Evolutionary conservation across 2,797 vertebrate genomes (phyloP).

Genomic region (Thripadectes ignobilis): DNA sequence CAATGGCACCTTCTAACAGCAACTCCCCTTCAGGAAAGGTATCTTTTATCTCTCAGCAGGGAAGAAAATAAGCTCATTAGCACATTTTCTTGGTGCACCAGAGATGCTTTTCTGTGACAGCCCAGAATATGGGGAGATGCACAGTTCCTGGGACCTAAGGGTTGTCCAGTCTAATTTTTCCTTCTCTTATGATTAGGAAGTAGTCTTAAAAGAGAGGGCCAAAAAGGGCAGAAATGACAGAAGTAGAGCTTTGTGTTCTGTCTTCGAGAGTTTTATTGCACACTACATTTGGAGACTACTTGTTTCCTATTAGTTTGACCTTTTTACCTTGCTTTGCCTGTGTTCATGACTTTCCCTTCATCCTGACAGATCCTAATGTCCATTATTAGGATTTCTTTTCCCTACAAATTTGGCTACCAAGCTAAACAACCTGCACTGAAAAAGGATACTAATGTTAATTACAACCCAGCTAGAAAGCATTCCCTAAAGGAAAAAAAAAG

Average conservation of each 20-base stretch:
- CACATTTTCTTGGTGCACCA: constrained; percentile 49
- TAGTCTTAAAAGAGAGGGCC: not conserved
- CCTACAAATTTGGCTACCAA: not conserved
- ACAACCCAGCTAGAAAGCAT: not conserved
- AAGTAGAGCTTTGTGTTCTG: not conserved
- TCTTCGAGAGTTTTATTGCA: not conserved
- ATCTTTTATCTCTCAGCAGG: constrained; percentile 18
- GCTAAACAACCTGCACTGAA: not conserved
- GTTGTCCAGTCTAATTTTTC: not conserved
- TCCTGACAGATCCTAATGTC: not conserved
- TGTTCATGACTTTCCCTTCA: not conserved
- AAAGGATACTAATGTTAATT: not conserved
- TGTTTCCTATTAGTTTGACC: not conserved
- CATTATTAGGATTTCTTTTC: not conserved
- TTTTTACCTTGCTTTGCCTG: not conserved
- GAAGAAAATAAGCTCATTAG: constrained; percentile 52
- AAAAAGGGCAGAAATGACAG: not conserved
- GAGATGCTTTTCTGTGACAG: constrained; percentile 1
- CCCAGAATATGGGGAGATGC: not conserved
- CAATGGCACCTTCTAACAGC: constrained; percentile 3
- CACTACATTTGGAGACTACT: not conserved
- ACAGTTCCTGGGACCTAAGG: not conserved
- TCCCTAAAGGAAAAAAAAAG: not conserved
- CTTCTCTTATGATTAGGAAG: not conserved
- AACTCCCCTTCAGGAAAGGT: constrained; percentile 6